Conservation (phyloP, 2,113 vertebrate species). For the Sinocyclocheilus maitianheensis region DNA sequence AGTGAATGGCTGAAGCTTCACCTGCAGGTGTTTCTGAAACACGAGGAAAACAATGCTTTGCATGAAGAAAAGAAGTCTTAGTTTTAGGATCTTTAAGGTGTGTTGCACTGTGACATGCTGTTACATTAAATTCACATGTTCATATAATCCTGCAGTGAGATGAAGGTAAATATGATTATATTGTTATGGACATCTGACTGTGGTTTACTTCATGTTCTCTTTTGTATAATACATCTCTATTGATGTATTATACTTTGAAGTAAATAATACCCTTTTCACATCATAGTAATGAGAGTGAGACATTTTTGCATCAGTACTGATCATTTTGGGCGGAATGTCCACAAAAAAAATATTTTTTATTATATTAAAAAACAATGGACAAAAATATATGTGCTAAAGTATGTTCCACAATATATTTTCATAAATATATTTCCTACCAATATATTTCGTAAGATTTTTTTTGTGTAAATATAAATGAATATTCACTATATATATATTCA, state of each 20-base stretch:
- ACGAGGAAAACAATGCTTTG: background rate
- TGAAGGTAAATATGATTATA: background rate
- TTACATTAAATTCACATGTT: background rate
- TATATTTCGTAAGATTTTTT: no score
- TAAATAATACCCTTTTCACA: no score
- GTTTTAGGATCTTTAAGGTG: background rate
- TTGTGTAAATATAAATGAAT: no score
- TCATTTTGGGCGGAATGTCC: no score
- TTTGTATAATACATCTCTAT: background rate
- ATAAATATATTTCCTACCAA: no score
- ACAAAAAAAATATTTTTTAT: no score
- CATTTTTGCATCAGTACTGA: no score
- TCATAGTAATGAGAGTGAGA: no score
- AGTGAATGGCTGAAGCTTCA: background rate
- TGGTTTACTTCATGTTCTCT: background rate
- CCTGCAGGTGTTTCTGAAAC: conserved; percentile 1
- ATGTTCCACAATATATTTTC: no score
- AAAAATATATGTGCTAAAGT: no score
- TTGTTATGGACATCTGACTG: background rate
- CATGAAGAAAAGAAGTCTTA: background rate
- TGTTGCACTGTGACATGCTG: background rate
- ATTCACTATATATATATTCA: no score
- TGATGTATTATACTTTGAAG: background rate
- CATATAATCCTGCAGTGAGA: background rate
- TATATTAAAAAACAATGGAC: no score